A percentile compares a stretch with the other conserved stretches of the same genome.
Evolutionary conservation across 2,888 invertebrate genomes (phyloP).

Genomic region (Coremacera marginata): DNA sequence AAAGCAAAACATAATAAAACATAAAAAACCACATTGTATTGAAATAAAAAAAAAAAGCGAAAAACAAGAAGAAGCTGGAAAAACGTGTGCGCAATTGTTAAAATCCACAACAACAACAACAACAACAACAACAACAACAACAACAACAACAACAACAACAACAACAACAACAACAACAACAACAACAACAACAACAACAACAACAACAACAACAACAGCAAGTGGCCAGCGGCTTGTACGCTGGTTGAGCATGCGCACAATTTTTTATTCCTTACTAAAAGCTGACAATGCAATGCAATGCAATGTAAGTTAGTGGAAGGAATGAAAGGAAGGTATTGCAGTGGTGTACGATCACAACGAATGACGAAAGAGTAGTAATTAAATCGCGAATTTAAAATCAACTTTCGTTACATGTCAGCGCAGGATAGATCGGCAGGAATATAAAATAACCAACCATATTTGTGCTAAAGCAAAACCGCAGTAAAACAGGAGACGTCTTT

Average conservation of each 20-base stretch:
- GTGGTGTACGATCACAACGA: background rate
- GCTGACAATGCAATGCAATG: constrained; percentile 17
- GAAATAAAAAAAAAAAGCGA: background rate
- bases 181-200: background rate
- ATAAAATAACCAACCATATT: background rate
- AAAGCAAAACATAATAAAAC: background rate
- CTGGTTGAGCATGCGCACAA: constrained; percentile 20
- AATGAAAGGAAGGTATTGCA: background rate
- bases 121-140: background rate
- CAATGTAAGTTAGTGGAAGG: background rate
- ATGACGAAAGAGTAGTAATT: constrained; percentile 15
- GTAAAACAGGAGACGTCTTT: background rate
- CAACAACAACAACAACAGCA: background rate
- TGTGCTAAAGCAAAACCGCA: constrained; percentile 1
- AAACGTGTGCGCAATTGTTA: constrained; percentile 38
- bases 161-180: background rate
- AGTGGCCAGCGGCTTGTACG: background rate
- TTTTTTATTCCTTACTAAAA: background rate
- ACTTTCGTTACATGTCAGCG: constrained; percentile 10
- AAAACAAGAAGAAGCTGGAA: constrained; percentile 36
- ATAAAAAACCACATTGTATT: background rate
- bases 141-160: background rate
- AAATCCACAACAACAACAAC: background rate
- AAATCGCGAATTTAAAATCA: constrained; percentile 33
- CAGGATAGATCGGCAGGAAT: constrained; percentile 24